Evolutionary conservation across 2,797 vertebrate species (phyloP), one percentile per base, ranked within the genome.

Genomic region (Spondyliosoma cantharus): DNA sequence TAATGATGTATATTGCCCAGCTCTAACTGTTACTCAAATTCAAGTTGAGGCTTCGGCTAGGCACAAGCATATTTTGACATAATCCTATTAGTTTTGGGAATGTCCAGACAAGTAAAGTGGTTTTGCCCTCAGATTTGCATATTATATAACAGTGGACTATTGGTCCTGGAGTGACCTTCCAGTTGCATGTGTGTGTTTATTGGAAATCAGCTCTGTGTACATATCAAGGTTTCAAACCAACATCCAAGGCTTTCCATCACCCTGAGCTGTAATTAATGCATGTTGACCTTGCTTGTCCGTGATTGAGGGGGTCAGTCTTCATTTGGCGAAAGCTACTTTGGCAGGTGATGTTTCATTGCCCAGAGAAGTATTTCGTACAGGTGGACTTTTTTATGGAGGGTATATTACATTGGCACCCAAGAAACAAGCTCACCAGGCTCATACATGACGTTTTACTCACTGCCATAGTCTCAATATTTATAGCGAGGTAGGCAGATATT

Each of bases 271-370:
- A 45, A 82, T 74, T 66, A 60, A 73, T 80, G 45, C 49, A 19
- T 46, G 22, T 19, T 7, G 9, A 71, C 65, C 42, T 52, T 15
- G 37, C 4, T 13, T 22, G 57, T 71, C 70, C 48, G 45, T 68
- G 63, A 82, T 71, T 80, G 71, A 85, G 67, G 61, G 53, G 53
- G 45, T 66, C 53, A 45, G 19, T 74, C 49, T 86, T 76, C 61
- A 77, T 71, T 63, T 68, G 67, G 81, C 76, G 49, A 66, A 83
- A 81, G 13, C 24, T 19, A 71, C 24, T 60, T 16, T 53, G 22
- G 37, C 15, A 29, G 61, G 11, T 76, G 12, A 68, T 52, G 62
- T 72, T 65, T 78, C 3, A 52, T 61, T 61, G 32, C n/a, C 1
- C 19, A 25, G 25, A 24, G 50, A 68, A 22, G 63, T 66, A 27